phyloP scores from a whole-genome alignment of 2,113 vertebrate genomes.

The Electrona antarctica region DNA sequence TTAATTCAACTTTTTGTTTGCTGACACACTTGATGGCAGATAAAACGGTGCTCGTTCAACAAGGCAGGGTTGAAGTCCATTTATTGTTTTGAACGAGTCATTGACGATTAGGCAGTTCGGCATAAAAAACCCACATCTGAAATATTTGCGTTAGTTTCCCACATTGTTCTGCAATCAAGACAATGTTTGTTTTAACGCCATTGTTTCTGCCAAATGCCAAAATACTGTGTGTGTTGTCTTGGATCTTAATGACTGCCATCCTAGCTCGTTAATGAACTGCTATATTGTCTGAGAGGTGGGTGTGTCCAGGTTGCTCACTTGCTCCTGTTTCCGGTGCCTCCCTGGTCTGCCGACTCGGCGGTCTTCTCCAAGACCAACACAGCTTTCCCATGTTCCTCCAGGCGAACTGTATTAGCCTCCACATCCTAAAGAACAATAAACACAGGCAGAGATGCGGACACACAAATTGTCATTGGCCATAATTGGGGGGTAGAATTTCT shows the following conservation, averaged over 20 bases:
- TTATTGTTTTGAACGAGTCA: slow-evolving; percentile 2
- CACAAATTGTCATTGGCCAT: no score
- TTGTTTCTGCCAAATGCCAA: neutral
- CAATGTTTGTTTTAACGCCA: neutral
- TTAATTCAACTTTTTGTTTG: slow-evolving; percentile 28
- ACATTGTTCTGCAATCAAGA: neutral
- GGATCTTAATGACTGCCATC: slow-evolving; percentile 1
- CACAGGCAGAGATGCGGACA: neutral
- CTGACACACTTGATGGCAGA: slow-evolving; percentile 48
- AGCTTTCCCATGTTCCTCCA: slow-evolving; percentile 92
- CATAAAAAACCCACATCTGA: slow-evolving; percentile 10
- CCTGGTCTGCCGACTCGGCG: slow-evolving; percentile 62
- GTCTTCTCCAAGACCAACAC: slow-evolving; percentile 91
- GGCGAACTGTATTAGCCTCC: slow-evolving; percentile 92
- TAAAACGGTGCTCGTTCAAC: slow-evolving; percentile 27
- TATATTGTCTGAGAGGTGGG: slow-evolving; percentile 9
- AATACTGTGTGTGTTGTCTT: neutral
- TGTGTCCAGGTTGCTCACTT: slow-evolving; percentile 51
- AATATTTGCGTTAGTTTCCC: neutral
- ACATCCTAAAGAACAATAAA: slow-evolving; percentile 82
- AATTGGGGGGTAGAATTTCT: no score
- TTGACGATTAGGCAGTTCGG: neutral
- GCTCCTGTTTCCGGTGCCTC: slow-evolving; percentile 78
- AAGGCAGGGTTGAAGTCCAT: slow-evolving; percentile 41
- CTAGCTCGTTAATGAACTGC: neutral